Evolutionary conservation across 2,113 vertebrate genomes (phyloP), one percentile per base, ranked within the genome.

Genomic region (Spilogale gracilis): DNA sequence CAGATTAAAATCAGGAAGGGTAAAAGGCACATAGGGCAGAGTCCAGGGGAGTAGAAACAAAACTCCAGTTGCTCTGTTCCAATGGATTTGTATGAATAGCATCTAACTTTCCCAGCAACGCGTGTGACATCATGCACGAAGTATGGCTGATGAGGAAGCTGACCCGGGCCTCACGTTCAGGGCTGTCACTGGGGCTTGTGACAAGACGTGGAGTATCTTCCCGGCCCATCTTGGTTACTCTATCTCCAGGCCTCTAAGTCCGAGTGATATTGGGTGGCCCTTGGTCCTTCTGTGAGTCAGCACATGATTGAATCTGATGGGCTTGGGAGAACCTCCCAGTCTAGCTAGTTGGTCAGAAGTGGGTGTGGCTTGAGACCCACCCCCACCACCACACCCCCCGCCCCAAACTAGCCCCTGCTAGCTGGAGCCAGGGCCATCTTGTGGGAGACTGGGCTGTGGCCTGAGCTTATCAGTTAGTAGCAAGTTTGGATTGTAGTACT

Each of bases 51-150:
- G 73, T 52, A 30, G 27, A 12, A 67, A 30, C 45, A 32, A 30
- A 4, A 7, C 23, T 27, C 56, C 71, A 50, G 23, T 5, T 14
- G 11, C 63, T 63, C 14, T n/a, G 23, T 86, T 13, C 60, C 50
- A 50, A 1, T 56, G 73, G 48, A 45, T 2, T 0, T 32, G 16
- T 32, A 3, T 0, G 5, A 1, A 13, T 14, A 54, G 30, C 9
- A 4, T 13, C 74, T 54, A 11, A 17, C 32, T 80, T 60, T 27
- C 27, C 50, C 50, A 48, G 61, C n/a, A 52, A 52, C 52, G 0
- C 7, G 4, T 32, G 25, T 58, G 65, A 30, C 38, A 18, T 4
- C 25, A 14, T 11, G 9, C 10, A 1, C 14, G 7, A 81, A 5
- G 4, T 14, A 2, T 5, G 16, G 21, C 43, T 63, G 43, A 1